Conservation (phyloP, 2,888 invertebrate species). For the Tyria jacobaeae region DNA sequence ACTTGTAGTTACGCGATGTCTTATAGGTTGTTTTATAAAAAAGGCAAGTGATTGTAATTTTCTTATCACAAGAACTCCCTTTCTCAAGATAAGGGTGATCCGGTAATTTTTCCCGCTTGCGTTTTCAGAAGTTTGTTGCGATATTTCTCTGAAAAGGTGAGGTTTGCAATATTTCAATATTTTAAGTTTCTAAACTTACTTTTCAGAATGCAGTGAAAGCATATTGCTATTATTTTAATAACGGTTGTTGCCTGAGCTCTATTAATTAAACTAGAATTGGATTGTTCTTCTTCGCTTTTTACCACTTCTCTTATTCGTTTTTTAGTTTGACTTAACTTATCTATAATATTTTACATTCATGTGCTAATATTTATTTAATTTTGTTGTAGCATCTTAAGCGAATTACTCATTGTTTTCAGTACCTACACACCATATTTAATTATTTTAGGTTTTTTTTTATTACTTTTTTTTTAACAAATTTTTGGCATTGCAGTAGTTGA, state of each 20-base stretch:
- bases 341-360: neutral
- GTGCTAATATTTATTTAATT: neutral
- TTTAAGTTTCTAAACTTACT: neutral
- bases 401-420: neutral
- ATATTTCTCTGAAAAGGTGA: neutral
- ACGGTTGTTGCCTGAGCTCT: neutral
- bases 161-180: neutral
- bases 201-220: neutral
- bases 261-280: neutral
- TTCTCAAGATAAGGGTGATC: neutral
- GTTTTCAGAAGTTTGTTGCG: neutral
- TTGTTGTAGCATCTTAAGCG: neutral
- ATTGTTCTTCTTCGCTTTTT: neutral
- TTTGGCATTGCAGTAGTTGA: too few relatives aligned
- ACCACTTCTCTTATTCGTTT: neutral
- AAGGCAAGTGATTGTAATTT: neutral
- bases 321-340: neutral
- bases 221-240: neutral
- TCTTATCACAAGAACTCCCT: neutral
- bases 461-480: too few relatives aligned
- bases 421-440: too few relatives aligned
- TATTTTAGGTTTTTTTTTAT: too few relatives aligned
- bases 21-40: conserved; percentile 20
- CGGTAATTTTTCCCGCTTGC: conserved; percentile 4
- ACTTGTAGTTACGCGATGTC: neutral